phyloP scores from a whole-genome alignment of 1,140 invertebrate genomes.

The Armadillidium nasatum region DNA sequence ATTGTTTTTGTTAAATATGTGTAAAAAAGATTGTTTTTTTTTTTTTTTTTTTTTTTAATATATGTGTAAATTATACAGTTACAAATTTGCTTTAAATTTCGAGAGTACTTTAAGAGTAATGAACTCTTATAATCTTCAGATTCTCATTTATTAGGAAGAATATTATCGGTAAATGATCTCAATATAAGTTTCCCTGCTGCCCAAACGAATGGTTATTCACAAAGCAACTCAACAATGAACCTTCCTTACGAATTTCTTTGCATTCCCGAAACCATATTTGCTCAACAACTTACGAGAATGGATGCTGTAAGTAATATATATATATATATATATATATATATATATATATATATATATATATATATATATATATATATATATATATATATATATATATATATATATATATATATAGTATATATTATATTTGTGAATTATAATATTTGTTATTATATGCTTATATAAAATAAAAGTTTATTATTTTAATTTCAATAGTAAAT shows the following conservation, averaged over 20 bases:
- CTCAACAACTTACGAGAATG: constrained; percentile 93
- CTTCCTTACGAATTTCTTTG: constrained; percentile 60
- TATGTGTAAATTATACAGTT: no score
- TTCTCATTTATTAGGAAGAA: constrained; percentile 32
- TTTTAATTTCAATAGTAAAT: no score
- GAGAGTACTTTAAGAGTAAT: neutral
- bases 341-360: no score
- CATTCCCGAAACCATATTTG: constrained; percentile 83
- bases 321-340: no score
- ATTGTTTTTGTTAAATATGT: constrained; percentile 50
- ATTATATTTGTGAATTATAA: no score
- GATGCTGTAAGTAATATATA: constrained; percentile 67
- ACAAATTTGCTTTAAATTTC: no score
- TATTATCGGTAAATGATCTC: constrained; percentile 36
- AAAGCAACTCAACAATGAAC: neutral
- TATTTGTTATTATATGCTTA: no score
- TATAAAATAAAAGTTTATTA: no score
- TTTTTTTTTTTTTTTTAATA: neutral
- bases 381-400: no score
- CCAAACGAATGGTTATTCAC: constrained; percentile 31
- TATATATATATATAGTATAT: no score
- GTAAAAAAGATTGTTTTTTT: no score
- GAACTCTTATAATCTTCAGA: constrained; percentile 11
- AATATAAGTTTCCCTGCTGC: constrained; percentile 29
- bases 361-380: no score